phyloP scores from a whole-genome alignment of 2,113 vertebrate species.

The human (Homo sapiens) region GRCh38 chr16:78601001-78601500 shows the following conservation, averaged over 20 bases:
- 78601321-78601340: not conserved
- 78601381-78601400: not conserved
- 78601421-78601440: not conserved
- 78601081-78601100: not conserved
- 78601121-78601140: not conserved
- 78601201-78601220: not conserved
- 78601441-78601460: too few species aligned
- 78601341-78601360: not conserved
- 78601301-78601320: not conserved
- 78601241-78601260: too few species aligned
- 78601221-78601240: not conserved
- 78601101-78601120: accelerated
- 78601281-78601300: not conserved
- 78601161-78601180: not conserved
- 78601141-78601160: not conserved
- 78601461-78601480: not conserved
- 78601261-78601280: not conserved
- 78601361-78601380: not conserved
- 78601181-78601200: not conserved
- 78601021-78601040: not conserved
- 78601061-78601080: not conserved
- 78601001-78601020: accelerated
- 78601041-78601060: too few species aligned
- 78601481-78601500: not conserved
- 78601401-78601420: not conserved